Evolutionary conservation across 1,140 invertebrate genomes (phyloP).

Genomic region (Cotesia vestalis): DNA sequence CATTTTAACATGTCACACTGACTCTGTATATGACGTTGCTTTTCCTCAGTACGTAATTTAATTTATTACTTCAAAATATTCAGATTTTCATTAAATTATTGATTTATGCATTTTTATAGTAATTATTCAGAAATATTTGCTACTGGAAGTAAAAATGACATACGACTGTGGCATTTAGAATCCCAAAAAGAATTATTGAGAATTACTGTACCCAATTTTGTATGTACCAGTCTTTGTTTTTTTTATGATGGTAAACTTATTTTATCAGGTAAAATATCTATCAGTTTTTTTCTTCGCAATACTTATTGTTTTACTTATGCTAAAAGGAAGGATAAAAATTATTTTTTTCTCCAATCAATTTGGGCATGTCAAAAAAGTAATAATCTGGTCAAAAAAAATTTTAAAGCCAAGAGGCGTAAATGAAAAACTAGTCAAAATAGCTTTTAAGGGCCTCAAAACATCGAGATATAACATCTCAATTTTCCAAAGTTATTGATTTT

Average conservation of each 20-base stretch:
- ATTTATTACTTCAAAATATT: conserved; percentile 7
- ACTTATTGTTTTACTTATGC: no score
- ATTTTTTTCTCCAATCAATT: no score
- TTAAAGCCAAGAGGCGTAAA: no score
- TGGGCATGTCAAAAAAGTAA: no score
- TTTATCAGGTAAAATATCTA: conserved; percentile 70
- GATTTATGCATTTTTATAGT: conserved; percentile 60
- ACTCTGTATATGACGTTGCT: conserved; percentile 80
- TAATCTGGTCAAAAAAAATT: no score
- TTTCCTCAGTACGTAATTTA: conserved; percentile 80
- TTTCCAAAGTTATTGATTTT: neutral
- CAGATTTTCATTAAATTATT: conserved; percentile 14
- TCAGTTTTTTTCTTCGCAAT: no score
- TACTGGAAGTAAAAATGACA: conserved; percentile 82
- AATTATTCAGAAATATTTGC: conserved; percentile 85
- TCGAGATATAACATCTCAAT: conserved; percentile 2
- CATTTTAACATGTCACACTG: conserved; percentile 83
- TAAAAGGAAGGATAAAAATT: no score
- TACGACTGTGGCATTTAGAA: conserved; percentile 83
- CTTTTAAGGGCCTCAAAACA: no score
- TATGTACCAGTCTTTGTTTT: conserved; percentile 81
- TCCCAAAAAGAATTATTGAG: conserved; percentile 82
- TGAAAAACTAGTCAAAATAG: no score
- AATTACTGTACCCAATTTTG: conserved; percentile 86
- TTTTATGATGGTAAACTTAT: conserved; percentile 81